Evolutionary conservation across 2,888 invertebrate species (phyloP).

Genomic region (Zygogramma bicolorata): DNA sequence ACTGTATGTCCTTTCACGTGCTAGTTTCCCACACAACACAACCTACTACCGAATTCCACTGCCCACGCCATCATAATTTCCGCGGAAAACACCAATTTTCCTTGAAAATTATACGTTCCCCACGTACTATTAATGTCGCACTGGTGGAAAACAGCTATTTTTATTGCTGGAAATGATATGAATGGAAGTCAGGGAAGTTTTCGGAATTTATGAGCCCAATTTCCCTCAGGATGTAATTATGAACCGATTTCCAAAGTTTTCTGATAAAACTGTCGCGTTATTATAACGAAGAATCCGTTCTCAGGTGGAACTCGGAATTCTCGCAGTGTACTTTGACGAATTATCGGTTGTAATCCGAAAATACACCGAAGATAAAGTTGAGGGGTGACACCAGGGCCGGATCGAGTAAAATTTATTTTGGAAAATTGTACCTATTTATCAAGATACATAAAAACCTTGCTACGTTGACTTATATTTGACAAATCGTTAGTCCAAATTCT

Average conservation of each 20-base stretch:
- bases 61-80: neutral
- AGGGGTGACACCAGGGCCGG: neutral
- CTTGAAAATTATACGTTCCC: neutral
- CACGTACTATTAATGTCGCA: constrained; percentile 20
- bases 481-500: too few relatives aligned
- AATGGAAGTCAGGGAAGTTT: constrained; percentile 43
- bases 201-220: constrained; percentile 55
- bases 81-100: neutral
- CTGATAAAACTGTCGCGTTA: constrained; percentile 50
- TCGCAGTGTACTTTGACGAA: neutral
- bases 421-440: too few relatives aligned
- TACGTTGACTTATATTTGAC: too few relatives aligned
- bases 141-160: constrained; percentile 31
- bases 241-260: constrained; percentile 51
- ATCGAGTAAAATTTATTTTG: too few relatives aligned
- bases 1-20: too few relatives aligned
- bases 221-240: constrained; percentile 53
- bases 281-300: constrained; percentile 31
- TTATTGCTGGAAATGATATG: constrained; percentile 38
- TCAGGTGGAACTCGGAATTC: constrained; percentile 22
- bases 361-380: neutral
- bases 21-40: neutral
- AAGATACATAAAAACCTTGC: too few relatives aligned
- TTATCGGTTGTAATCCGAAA: neutral
- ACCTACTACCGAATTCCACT: neutral